Percentiles rank a stretch among this genome's conserved stretches.
Evolutionary conservation across 2,113 vertebrate genomes (phyloP).

Genomic region (Nicator chloris): DNA sequence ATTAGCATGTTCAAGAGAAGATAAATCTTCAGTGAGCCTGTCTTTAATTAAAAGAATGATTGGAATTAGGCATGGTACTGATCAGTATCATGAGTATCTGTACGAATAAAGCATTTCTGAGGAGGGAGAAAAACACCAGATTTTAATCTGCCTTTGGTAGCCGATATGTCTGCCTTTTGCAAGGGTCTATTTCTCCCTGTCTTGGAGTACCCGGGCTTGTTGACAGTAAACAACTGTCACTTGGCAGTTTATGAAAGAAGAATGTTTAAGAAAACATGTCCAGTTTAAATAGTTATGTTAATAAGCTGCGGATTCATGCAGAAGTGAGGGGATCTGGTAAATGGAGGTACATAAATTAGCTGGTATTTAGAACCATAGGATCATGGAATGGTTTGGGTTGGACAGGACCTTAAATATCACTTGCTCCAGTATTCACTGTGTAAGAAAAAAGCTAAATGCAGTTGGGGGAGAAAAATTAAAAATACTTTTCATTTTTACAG

Average conservation of each 20-base stretch:
- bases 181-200: slow-evolving; percentile 29
- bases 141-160: slow-evolving; percentile 50
- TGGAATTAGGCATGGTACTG: slow-evolving; percentile 31
- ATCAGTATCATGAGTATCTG: slow-evolving; percentile 13
- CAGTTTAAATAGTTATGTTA: slow-evolving; percentile 52
- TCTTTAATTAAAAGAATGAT: slow-evolving; percentile 54
- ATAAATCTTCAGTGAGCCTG: background rate
- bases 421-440: background rate
- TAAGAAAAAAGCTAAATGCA: background rate
- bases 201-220: slow-evolving; percentile 30
- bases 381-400: background rate
- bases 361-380: background rate
- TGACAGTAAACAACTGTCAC: slow-evolving; percentile 65
- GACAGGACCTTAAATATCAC: background rate
- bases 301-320: slow-evolving; percentile 1
- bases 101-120: background rate
- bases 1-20: background rate
- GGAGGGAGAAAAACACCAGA: slow-evolving; percentile 21
- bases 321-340: background rate
- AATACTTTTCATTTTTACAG: background rate
- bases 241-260: slow-evolving; percentile 61
- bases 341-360: slow-evolving; percentile 9
- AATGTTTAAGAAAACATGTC: slow-evolving; percentile 53
- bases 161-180: background rate
- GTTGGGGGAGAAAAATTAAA: background rate